Conservation (phyloP, 2,888 invertebrate genomes). For the Scaeva pyrastri region DNA sequence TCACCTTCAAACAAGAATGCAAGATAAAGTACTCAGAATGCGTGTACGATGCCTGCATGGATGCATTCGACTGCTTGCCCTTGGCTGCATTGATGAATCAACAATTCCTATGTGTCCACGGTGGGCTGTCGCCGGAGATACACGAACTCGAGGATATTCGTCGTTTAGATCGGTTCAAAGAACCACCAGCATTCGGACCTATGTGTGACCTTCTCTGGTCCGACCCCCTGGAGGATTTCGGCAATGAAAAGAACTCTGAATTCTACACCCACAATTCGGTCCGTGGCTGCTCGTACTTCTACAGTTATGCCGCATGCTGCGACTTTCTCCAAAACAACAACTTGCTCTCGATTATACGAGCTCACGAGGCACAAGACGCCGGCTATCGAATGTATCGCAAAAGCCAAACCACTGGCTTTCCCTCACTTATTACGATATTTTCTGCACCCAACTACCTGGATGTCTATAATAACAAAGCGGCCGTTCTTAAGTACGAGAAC, state of each 20-base stretch:
- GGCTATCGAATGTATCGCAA: slow-evolving; percentile 99
- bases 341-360: slow-evolving; percentile 99
- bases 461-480: slow-evolving; percentile 99
- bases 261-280: slow-evolving; percentile 99
- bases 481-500: slow-evolving; percentile 99
- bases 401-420: slow-evolving; percentile 99
- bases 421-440: slow-evolving; percentile 99
- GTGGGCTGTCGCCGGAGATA: slow-evolving; percentile 99
- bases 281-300: slow-evolving; percentile 99
- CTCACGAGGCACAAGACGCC: slow-evolving; percentile 99
- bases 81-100: slow-evolving; percentile 99
- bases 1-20: slow-evolving; percentile 99
- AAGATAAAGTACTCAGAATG: slow-evolving; percentile 99
- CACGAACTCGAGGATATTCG: slow-evolving; percentile 99
- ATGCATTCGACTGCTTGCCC: slow-evolving; percentile 99
- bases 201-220: slow-evolving; percentile 99
- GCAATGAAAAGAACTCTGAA: slow-evolving; percentile 97
- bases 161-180: slow-evolving; percentile 99
- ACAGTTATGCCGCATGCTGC: slow-evolving; percentile 99
- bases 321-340: slow-evolving; percentile 99
- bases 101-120: slow-evolving; percentile 99
- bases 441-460: slow-evolving; percentile 99
- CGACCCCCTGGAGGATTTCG: slow-evolving; percentile 99
- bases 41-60: slow-evolving; percentile 99
- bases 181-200: slow-evolving; percentile 99